These are phyloP conservation scores for Eulithis testata DNA, from an alignment of 2,888 invertebrate genomes.

Conservation along the genomic window DNA sequence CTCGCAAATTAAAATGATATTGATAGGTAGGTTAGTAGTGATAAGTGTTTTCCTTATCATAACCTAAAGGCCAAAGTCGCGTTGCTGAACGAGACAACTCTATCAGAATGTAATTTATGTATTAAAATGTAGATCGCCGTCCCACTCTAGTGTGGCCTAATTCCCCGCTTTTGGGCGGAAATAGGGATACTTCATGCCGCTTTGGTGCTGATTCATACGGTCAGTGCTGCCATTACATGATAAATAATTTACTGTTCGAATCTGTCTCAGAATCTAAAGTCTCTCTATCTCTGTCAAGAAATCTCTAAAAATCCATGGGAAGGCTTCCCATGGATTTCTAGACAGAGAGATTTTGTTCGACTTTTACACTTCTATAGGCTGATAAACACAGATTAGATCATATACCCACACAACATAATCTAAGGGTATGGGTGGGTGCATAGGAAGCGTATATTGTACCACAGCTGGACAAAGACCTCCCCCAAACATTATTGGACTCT, in stretches of 20 bases:
- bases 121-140: background rate
- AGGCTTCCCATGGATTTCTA: too few species aligned
- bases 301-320: too few species aligned
- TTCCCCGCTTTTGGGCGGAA: slow-evolving; percentile 33
- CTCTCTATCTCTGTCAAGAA: background rate
- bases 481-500: too few species aligned
- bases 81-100: slow-evolving; percentile 32
- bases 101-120: slow-evolving; percentile 18
- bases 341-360: too few species aligned
- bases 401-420: too few species aligned
- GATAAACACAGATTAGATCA: too few species aligned
- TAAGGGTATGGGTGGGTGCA: too few species aligned
- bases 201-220: slow-evolving; percentile 20
- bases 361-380: too few species aligned
- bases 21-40: slow-evolving; percentile 2
- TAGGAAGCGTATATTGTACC: too few species aligned
- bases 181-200: slow-evolving; percentile 23
- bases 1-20: background rate
- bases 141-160: slow-evolving; percentile 31
- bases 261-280: background rate
- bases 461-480: too few species aligned
- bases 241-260: background rate
- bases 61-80: slow-evolving; percentile 54
- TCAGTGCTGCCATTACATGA: slow-evolving; percentile 17
- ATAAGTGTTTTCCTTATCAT: slow-evolving; percentile 23